Percentiles rank a stretch among this genome's conserved stretches.
phyloP scores from a whole-genome alignment of 1,140 invertebrate genomes.

The Muscidifurax raptorellus region DNA sequence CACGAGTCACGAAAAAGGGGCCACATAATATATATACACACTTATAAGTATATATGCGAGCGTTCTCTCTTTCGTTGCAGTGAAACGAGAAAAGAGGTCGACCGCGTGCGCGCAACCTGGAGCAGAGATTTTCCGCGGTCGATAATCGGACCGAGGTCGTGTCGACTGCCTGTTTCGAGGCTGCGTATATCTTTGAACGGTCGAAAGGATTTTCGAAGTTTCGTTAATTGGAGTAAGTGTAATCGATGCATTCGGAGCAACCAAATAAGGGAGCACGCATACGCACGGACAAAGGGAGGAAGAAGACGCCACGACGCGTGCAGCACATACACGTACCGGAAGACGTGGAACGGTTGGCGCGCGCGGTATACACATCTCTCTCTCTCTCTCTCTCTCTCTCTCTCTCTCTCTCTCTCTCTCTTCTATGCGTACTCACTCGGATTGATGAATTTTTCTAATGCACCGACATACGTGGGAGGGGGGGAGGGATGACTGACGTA shows the following conservation, averaged over 20 bases:
- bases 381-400: no score
- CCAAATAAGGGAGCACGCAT: neutral
- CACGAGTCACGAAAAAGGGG: no score
- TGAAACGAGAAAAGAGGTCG: neutral
- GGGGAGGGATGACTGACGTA: conserved; percentile 52
- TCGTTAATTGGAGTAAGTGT: no score
- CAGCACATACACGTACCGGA: conserved; percentile 21
- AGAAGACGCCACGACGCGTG: conserved; percentile 27
- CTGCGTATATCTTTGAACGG: no score
- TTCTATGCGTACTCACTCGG: neutral
- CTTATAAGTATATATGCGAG: no score
- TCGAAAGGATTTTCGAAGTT: no score
- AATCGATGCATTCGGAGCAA: neutral
- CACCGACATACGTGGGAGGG: neutral
- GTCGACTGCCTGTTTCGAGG: neutral
- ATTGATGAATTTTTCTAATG: neutral
- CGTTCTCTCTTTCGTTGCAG: no score
- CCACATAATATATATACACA: no score
- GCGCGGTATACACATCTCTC: no score
- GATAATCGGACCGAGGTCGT: neutral
- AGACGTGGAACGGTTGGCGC: conserved; percentile 29
- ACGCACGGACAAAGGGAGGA: neutral
- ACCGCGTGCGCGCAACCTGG: neutral
- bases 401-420: no score
- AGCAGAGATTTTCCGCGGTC: neutral